These are phyloP conservation scores for Eulimnadia texana DNA, from an alignment of 1,140 invertebrate species.

Conservation along the genomic window DNA sequence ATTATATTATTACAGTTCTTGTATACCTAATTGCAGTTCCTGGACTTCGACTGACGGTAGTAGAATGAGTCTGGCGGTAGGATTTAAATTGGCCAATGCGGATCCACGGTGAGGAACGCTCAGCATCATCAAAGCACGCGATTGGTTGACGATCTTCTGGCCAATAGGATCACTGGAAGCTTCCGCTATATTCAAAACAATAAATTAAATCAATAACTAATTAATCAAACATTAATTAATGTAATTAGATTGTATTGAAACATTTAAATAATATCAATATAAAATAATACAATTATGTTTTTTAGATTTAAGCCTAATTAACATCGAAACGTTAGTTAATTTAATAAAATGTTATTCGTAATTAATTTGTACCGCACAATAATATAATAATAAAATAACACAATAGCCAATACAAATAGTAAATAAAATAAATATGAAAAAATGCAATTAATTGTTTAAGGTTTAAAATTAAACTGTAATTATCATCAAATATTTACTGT, in stretches of 20 bases:
- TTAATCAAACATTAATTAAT: neutral
- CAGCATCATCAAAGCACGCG: conserved; percentile 57
- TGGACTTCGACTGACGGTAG: conserved; percentile 66
- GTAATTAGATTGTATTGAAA: neutral
- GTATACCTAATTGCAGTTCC: conserved; percentile 55
- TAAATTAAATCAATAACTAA: neutral
- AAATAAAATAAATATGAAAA: no score
- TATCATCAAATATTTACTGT: no score
- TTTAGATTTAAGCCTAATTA: no score
- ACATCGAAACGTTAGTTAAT: no score
- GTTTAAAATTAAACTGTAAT: no score
- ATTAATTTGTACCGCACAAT: no score
- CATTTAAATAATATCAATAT: neutral
- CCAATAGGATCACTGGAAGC: conserved; percentile 30
- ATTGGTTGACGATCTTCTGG: conserved; percentile 41
- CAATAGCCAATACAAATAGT: no score
- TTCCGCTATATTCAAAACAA: conserved; percentile 28
- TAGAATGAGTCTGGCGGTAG: conserved; percentile 36
- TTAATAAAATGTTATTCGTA: no score
- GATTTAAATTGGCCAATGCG: conserved; percentile 43
- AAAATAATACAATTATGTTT: neutral
- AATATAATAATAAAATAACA: no score
- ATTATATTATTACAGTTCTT: conserved; percentile 11
- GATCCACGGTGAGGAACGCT: conserved; percentile 64
- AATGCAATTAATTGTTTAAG: no score